These are phyloP conservation scores for Darevskia nairensis DNA, from an alignment of 2,797 vertebrate genomes.

Conservation along the genomic window DNA sequence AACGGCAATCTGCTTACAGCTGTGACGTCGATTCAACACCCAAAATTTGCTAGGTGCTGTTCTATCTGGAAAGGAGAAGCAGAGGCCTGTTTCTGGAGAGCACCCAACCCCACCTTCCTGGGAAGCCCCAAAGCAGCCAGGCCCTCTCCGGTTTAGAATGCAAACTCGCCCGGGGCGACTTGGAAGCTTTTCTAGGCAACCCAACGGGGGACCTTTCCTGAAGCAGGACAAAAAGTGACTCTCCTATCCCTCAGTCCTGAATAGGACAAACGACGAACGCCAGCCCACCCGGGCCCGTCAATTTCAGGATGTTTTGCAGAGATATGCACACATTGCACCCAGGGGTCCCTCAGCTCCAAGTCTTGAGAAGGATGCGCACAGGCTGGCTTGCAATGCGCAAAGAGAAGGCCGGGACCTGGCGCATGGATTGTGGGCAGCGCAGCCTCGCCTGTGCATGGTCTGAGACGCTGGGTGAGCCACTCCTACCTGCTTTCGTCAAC, in stretches of 20 bases:
- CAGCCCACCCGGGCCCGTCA: too few species aligned
- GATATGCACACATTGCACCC: too few species aligned
- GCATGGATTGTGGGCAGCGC: neutral
- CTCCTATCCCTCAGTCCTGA: neutral
- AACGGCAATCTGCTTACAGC: too few species aligned
- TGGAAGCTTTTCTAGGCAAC: neutral
- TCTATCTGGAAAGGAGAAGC: too few species aligned
- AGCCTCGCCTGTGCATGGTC: neutral
- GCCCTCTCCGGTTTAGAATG: neutral
- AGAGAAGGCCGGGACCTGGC: neutral
- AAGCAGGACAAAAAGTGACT: neutral
- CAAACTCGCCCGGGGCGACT: neutral
- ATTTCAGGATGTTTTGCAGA: neutral
- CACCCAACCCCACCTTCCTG: too few species aligned
- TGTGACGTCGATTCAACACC: too few species aligned
- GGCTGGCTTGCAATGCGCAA: neutral
- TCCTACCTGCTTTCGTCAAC: neutral
- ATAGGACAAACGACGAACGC: too few species aligned
- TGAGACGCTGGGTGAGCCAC: too few species aligned
- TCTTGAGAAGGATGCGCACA: accelerated
- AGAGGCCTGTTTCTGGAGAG: too few species aligned
- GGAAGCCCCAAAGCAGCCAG: neutral
- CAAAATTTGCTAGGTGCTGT: too few species aligned
- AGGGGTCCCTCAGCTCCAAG: neutral
- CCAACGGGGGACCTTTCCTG: neutral